phyloP scores from a whole-genome alignment of 2,113 vertebrate species.

The Vulpes vulpes region DNA sequence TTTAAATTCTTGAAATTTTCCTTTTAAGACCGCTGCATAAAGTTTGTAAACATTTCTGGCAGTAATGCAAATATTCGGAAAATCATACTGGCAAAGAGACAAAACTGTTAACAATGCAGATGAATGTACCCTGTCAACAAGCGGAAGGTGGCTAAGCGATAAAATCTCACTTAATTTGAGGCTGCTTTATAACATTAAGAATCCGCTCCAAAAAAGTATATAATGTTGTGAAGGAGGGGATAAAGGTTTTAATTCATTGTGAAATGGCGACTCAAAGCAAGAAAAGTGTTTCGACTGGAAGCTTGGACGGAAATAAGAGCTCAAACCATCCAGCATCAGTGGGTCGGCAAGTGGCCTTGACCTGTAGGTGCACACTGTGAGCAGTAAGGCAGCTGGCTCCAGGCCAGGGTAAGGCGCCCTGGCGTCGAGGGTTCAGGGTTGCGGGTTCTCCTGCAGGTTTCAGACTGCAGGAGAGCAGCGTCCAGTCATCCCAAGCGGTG shows the following conservation, averaged over 20 bases:
- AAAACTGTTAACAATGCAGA: neutral
- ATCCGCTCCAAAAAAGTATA: neutral
- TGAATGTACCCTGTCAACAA: neutral
- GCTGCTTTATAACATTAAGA: neutral
- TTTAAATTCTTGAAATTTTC: neutral
- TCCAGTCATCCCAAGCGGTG: neutral
- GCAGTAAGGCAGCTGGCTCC: neutral
- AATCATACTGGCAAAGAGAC: neutral
- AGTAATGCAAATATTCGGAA: slow-evolving; percentile 9
- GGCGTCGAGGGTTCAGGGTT: neutral
- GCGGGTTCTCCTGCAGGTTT: too few relatives aligned
- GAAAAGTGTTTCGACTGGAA: neutral
- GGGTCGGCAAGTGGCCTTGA: neutral
- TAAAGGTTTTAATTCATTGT: neutral
- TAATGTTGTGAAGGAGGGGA: neutral
- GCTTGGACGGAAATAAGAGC: neutral
- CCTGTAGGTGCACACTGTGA: neutral
- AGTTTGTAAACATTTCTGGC: neutral
- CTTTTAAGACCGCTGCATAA: neutral
- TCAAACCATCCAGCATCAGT: neutral
- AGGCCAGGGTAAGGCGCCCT: neutral
- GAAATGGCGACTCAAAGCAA: neutral
- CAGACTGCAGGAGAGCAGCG: accelerated
- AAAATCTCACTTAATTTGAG: neutral
- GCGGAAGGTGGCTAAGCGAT: neutral